Conservation (phyloP, 2,888 invertebrate species). For the Mylabris sibirica region DNA sequence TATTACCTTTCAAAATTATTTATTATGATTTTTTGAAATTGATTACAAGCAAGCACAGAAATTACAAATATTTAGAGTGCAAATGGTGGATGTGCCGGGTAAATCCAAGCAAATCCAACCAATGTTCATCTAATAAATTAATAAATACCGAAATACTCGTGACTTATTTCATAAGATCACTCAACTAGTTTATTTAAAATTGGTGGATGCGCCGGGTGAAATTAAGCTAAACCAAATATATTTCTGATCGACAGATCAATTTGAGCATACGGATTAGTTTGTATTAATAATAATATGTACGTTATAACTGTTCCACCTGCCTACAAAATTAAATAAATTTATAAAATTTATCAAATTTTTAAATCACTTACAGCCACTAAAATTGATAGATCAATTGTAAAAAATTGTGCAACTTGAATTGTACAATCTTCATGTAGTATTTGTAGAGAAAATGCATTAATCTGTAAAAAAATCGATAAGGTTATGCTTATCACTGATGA, state of each 20-base stretch:
- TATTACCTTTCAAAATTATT: too few relatives aligned
- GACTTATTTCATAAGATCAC: too few relatives aligned
- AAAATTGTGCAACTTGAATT: slow-evolving; percentile 16
- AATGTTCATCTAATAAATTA: too few relatives aligned
- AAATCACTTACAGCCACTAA: not conserved
- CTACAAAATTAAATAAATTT: not conserved
- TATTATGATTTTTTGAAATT: too few relatives aligned
- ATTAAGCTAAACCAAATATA: slow-evolving; percentile 4
- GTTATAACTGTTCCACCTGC: slow-evolving; percentile 1
- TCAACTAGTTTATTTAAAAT: too few relatives aligned
- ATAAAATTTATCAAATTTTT: not conserved
- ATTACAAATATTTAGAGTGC: too few relatives aligned
- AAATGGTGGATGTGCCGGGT: too few relatives aligned
- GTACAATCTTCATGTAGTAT: slow-evolving; percentile 12
- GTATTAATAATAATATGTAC: slow-evolving; percentile 18
- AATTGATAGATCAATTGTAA: slow-evolving; percentile 14
- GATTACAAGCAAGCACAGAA: too few relatives aligned
- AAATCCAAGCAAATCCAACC: too few relatives aligned
- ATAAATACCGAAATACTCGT: too few relatives aligned
- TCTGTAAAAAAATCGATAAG: not conserved
- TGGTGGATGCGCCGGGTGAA: too few relatives aligned
- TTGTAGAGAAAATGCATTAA: slow-evolving; percentile 20
- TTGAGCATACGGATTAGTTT: slow-evolving; percentile 16
- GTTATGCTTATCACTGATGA: too few relatives aligned
- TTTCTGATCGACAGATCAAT: slow-evolving; percentile 10